These are phyloP conservation scores for Littorina saxatilis DNA, from an alignment of 1,140 invertebrate species.

Conservation along the genomic window DNA sequence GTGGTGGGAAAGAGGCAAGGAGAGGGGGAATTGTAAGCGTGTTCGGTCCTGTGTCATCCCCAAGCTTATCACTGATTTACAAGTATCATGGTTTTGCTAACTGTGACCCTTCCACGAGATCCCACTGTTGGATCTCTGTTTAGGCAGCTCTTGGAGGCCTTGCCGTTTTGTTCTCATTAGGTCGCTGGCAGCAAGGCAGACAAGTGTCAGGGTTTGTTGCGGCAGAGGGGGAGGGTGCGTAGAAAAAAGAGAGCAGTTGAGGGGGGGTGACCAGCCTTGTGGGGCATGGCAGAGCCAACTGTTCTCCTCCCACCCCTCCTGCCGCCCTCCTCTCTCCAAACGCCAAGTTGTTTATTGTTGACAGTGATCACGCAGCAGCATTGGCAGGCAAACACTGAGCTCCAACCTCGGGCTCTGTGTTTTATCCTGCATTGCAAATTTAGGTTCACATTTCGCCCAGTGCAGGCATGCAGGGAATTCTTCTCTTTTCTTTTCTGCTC, in stretches of 20 bases:
- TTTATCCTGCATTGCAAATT: conserved; percentile 30
- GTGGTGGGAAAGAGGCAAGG: conserved; percentile 2
- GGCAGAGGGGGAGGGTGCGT: too few relatives aligned
- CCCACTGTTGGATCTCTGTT: too few relatives aligned
- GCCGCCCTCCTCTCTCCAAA: neutral
- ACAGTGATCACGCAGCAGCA: conserved; percentile 14
- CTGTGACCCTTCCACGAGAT: too few relatives aligned
- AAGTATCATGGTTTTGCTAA: too few relatives aligned
- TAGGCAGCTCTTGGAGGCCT: too few relatives aligned
- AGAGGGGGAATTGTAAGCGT: neutral
- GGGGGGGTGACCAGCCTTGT: neutral
- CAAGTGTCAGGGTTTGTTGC: conserved; percentile 2
- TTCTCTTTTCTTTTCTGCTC: neutral
- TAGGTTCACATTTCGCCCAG: conserved; percentile 27
- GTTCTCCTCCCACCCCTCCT: neutral
- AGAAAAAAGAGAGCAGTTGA: neutral
- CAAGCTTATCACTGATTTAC: too few relatives aligned
- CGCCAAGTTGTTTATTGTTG: conserved; percentile 22
- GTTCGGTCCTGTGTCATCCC: too few relatives aligned
- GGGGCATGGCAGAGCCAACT: neutral
- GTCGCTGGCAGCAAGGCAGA: neutral
- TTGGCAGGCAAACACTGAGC: conserved; percentile 16
- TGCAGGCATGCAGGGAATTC: conserved; percentile 31
- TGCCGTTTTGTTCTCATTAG: neutral
- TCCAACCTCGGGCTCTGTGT: neutral